Base-by-base conservation (phyloP, 2,113 vertebrate genomes). In the Psilopogon haemacephalus region DNA sequence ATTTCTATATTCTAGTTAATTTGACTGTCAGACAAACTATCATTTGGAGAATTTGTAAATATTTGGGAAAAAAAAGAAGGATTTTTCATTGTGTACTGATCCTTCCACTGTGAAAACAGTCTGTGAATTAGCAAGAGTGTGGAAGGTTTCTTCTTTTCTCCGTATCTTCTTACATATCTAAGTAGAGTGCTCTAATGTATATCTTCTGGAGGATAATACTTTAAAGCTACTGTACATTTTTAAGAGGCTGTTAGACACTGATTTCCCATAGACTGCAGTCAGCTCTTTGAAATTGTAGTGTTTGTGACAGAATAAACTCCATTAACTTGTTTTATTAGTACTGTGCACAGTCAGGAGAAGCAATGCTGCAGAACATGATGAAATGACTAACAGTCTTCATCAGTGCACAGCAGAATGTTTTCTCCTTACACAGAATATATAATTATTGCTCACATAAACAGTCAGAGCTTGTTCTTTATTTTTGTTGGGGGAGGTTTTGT, bases 321-420 rank as follows among this genome's bases (percentile, higher is more conserved):
- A 98, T 98, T 98, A 97, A 97, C 97, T 97, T 97, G 95, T 97
- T 97, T 97, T 98, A 97, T 98, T 97, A 97, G 94, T 92, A 87
- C 95, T 97, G 94, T 95, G 94, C 5, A 58, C 96, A 98, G 95
- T 94, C 97, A 98, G 97, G 95, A 97, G 95, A 91, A 97, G 97
- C 97, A 97, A 63, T 93, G 96, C 97, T 95, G 96, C 96, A 95
- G 78, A 96, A 97, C 95, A 93, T 94, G 97, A 97, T 97, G 96
- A 97, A 98, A 97, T 96, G 95, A 97, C 96, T 96, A 98, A 97
- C 94, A 96, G 95, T 88, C 84, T 97, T 96, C 96, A 96, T 97
- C 95, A 88, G 75, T 91, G 94, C 86, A 94, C 93, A 96, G 92
- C 95, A 54, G 80, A 96, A 91, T 92, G 94, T 96, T 97, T 97